Evolutionary conservation across 2,888 invertebrate genomes (phyloP).

Genomic region (Coelogynopora nodosa): DNA sequence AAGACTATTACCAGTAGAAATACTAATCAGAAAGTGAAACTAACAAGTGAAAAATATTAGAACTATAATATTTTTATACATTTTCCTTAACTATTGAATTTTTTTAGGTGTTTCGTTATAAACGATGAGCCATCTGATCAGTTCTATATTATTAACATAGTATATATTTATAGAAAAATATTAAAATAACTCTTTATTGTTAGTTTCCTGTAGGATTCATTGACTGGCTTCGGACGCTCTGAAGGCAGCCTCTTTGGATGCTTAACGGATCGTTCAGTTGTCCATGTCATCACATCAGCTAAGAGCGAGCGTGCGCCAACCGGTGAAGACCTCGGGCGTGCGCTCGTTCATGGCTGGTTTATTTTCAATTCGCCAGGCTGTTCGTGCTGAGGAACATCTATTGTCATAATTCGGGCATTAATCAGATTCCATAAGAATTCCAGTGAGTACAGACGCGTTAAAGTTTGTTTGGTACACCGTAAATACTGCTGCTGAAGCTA

Average conservation of each 20-base stretch:
- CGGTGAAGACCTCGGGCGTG: not conserved
- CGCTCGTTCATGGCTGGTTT: conserved; percentile 28
- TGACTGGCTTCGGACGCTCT: conserved; percentile 20
- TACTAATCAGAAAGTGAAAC: no score
- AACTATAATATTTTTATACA: no score
- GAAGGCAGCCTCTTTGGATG: conserved; percentile 18
- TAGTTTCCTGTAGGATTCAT: conserved; percentile 17
- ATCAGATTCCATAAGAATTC: not conserved
- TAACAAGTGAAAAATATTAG: no score
- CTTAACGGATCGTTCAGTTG: conserved; percentile 3
- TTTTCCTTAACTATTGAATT: no score
- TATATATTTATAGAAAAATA: no score
- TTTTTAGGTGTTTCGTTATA: no score
- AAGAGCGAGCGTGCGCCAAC: not conserved
- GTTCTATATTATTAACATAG: no score
- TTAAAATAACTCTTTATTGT: no score
- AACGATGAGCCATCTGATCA: no score
- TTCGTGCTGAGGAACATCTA: not conserved
- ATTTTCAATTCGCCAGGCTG: not conserved
- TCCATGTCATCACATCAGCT: not conserved
- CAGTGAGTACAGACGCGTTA: conserved; percentile 10
- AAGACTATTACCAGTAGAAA: no score
- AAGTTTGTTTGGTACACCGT: not conserved
- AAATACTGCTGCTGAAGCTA: not conserved
- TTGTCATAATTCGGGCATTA: not conserved